Base-by-base conservation (phyloP, 2,888 invertebrate species). In the Polydrusus cervinus region DNA sequence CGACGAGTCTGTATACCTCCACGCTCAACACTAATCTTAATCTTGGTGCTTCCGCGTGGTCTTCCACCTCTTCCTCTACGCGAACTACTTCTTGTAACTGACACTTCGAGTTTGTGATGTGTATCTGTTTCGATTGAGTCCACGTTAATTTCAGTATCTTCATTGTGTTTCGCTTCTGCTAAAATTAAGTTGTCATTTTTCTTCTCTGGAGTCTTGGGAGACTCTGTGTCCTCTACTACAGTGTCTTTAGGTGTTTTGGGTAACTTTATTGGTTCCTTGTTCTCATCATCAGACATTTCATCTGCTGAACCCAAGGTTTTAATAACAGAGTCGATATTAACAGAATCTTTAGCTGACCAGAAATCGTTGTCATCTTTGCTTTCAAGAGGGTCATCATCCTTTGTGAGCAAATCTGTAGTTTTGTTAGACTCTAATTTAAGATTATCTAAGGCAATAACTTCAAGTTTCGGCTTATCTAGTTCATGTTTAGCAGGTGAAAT, bases 281-380 rank as follows among this genome's bases (percentile, higher is more conserved):
- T 55, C 62, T 85, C 85, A 25, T 85, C 85, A 79, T 88, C 87
- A 2, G 87, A 87, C 47, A 87, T 76, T 78, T 88, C 88, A 78
- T 89, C 89, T 10, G 85, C 86, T 7, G 88, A 88, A 84, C 93
- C 92, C 49, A 93, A 85, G 0, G 92, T 92, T 86, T 94, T 94
- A 77, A 95, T 94, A 1, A 95, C 94, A 18, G 94, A 94, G 80
- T 94, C 94, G 78, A 94, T 93, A 82, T 94, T 94, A 0, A 94
- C 90, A 1, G 74, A 71, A 82, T 94, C 94, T 85, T 94, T 94
- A 7, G 93, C 92, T 43, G 93, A 93, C 94, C 94, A 94, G 80
- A 92, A 92, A 80, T 93, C 93, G 38, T 67, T 71, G 81, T 94
- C 93, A 25, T 76, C 76, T 62, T 76, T 75, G 45, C 79, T 89